These are phyloP conservation scores for Rhinoderma darwinii DNA, from an alignment of 2,113 vertebrate species.

Conservation along the genomic window DNA sequence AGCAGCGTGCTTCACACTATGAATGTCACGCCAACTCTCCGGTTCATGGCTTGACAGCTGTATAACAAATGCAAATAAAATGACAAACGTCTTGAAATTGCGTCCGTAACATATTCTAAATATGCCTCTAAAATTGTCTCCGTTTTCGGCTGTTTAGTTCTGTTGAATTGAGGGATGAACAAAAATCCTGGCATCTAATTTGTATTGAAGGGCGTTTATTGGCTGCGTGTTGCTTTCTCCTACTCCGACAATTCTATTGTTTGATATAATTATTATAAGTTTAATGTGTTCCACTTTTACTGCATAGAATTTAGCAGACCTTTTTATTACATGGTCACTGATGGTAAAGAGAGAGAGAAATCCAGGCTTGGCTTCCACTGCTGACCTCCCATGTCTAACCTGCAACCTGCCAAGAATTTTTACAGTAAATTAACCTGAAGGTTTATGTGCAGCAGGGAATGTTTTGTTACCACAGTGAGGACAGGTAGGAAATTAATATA, in stretches of 20 bases:
- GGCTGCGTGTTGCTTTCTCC: too few species aligned
- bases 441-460: conserved; percentile 43
- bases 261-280: too few species aligned
- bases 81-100: not conserved
- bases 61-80: not conserved
- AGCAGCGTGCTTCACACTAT: not conserved
- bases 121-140: too few species aligned
- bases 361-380: conserved; percentile 11
- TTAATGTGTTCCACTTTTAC: not conserved
- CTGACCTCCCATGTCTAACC: not conserved
- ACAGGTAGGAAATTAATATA: conserved; percentile 41
- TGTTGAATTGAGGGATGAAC: too few species aligned
- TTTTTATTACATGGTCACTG: not conserved
- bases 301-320: not conserved
- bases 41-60: not conserved
- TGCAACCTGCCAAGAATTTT: conserved; percentile 43
- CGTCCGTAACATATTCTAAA: not conserved
- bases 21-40: not conserved
- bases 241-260: too few species aligned
- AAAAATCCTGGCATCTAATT: too few species aligned
- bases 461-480: conserved; percentile 14
- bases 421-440: conserved; percentile 53
- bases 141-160: too few species aligned
- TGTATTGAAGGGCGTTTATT: too few species aligned
- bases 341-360: not conserved